Evolutionary conservation across 2,797 vertebrate species (phyloP).

Genomic region (Hydrocynus forskahlii): DNA sequence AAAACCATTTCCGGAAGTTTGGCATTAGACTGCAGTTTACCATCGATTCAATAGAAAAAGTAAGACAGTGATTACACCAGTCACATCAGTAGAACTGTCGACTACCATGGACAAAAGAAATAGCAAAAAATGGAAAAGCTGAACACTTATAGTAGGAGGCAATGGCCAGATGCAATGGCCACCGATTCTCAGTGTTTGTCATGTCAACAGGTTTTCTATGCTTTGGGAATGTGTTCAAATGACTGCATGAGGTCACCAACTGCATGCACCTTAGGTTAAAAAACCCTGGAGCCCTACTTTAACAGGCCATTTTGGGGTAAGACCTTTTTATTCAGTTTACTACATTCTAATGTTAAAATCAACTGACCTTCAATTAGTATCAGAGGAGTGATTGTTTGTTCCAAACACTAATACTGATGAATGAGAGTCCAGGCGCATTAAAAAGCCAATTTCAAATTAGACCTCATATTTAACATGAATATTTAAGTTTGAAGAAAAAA

Average conservation of each 20-base stretch:
- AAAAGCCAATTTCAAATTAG: neutral
- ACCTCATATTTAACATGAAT: neutral
- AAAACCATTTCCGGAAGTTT: constrained; percentile 36
- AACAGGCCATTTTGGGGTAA: neutral
- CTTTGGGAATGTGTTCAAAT: neutral
- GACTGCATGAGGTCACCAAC: neutral
- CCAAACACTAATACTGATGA: neutral
- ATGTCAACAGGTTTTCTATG: no score
- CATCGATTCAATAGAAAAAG: neutral
- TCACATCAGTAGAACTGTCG: neutral
- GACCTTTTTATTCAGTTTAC: neutral
- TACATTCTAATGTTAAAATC: neutral
- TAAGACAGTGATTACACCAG: neutral
- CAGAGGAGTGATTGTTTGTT: neutral
- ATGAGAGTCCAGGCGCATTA: no score
- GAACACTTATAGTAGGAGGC: no score
- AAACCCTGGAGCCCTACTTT: neutral
- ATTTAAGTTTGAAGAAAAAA: neutral
- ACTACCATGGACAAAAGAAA: neutral
- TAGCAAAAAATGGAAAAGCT: no score
- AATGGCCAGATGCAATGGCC: neutral
- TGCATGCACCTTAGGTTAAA: neutral
- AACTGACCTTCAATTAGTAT: neutral
- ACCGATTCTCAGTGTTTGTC: neutral
- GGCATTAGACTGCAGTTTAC: constrained; percentile 45